Percentiles rank a stretch among this genome's conserved stretches.
Conservation (phyloP, 2,113 vertebrate species). For the Protobothrops mucrosquamatus region DNA sequence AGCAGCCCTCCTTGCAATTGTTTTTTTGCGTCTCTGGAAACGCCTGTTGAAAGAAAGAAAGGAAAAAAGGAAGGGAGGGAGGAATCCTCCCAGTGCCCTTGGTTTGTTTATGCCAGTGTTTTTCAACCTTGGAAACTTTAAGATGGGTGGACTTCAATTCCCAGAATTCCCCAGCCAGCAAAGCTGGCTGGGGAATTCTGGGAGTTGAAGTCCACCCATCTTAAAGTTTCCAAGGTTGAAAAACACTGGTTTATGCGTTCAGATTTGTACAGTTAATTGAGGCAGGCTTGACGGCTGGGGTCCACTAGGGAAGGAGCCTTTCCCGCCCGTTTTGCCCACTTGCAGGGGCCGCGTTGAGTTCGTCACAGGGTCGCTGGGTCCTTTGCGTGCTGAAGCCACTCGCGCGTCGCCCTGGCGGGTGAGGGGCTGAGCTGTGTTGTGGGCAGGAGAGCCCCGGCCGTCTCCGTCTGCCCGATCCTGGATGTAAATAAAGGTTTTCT, state of each 20-base stretch:
- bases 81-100: too few relatives aligned
- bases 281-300: not conserved
- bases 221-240: too few relatives aligned
- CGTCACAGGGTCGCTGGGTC: not conserved
- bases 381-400: not conserved
- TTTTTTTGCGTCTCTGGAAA: not conserved
- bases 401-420: not conserved
- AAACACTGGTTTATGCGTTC: not conserved
- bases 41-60: not conserved
- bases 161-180: too few relatives aligned
- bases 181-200: too few relatives aligned
- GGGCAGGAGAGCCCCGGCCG: slow-evolving; percentile 39
- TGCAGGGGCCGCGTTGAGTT: not conserved
- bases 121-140: too few relatives aligned
- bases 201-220: too few relatives aligned
- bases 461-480: slow-evolving; percentile 48
- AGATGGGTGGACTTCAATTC: too few relatives aligned
- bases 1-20: too few relatives aligned
- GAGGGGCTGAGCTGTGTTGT: slow-evolving; percentile 37
- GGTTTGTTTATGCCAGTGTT: not conserved
- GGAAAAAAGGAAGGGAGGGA: accelerated
- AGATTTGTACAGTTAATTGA: too few relatives aligned
- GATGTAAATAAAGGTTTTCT: slow-evolving; percentile 69
- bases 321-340: not conserved
- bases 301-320: not conserved